Base-by-base conservation (phyloP, 2,888 invertebrate genomes). In the Luperina nickerlii region DNA sequence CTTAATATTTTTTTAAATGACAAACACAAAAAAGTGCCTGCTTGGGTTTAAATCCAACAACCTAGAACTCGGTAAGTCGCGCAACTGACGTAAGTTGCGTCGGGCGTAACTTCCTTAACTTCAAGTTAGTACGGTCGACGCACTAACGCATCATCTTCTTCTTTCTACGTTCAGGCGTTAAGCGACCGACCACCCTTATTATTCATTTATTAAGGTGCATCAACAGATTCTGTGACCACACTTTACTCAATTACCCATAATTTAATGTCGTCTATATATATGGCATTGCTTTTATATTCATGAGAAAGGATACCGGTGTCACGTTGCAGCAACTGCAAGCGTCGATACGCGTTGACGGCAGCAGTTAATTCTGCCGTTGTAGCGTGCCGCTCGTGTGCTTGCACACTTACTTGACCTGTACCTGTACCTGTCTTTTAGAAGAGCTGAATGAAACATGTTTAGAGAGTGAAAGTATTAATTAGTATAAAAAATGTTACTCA, bases 401-500 rank as follows among this genome's bases (percentile, higher is more conserved):
- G 15, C 48, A 48, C 48, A 48, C 15, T 48, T 48, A 48, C 15
- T 4, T 24, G 11, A 57, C 9, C 24, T n/a, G n/a, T n/a, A n/a
- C n/a, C n/a, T n/a, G n/a, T n/a, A n/a, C n/a, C n/a, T 20, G 24
- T 9, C 9, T 24, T 24, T 57, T 24, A 24, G 9, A 24, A 24
- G 24, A 24, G 24, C 24, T 11, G 24, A 57, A 57, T 11, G n/a
- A 57, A 57, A 57, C 24, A 57, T 11, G 11, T 57, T 57, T 57
- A 24, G 11, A 57, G n/a, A 11, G 4, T 11, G 4, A 57, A 57
- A 24, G 11, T 57, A 63, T 60, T 38, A 32, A 18, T 42, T 27
- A 20, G 18, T 32, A 42, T 32, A 38, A 45, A n/a, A 63, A 75
- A 62, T 45, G 3, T 54, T 18, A 0, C 73, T 80, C 87, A 93